These are phyloP conservation scores for Orestias chungarensis DNA, from an alignment of 2,797 vertebrate species.

Conservation along the genomic window DNA sequence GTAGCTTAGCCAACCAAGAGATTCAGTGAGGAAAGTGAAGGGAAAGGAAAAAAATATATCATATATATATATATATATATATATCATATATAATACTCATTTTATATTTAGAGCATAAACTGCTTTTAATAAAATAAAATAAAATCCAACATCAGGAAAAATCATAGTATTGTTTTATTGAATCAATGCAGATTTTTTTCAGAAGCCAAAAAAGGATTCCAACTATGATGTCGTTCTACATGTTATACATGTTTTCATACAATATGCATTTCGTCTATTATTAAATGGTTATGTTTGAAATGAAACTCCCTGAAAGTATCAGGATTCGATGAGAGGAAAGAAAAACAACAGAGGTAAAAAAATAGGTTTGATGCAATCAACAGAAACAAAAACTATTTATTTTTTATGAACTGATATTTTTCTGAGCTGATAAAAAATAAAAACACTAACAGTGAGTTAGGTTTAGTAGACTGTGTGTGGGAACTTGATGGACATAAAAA, in stretches of 20 bases:
- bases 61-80: no score
- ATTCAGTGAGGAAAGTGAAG: constrained; percentile 28
- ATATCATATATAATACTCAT: no score
- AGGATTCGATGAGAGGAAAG: constrained; percentile 1
- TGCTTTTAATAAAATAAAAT: no score
- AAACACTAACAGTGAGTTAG: constrained; percentile 7
- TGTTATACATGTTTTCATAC: constrained; percentile 6
- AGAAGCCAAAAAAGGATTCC: not conserved
- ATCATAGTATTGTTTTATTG: not conserved
- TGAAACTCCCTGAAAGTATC: constrained; percentile 17
- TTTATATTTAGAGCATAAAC: no score
- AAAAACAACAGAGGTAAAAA: constrained; percentile 22
- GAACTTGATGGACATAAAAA: constrained; percentile 28
- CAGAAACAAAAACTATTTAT: constrained; percentile 57
- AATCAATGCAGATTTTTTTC: not conserved
- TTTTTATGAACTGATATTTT: constrained; percentile 57
- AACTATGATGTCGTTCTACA: not conserved
- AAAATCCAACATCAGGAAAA: not conserved
- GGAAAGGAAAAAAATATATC: not conserved
- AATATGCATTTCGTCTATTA: constrained; percentile 18
- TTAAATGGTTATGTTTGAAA: constrained; percentile 5
- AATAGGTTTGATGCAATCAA: constrained; percentile 59
- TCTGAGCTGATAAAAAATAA: constrained; percentile 37
- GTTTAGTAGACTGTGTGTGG: constrained; percentile 17
- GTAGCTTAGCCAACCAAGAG: constrained; percentile 38